Evolutionary conservation across 2,797 vertebrate species (phyloP).

Genomic region (Apogon hyalosoma): DNA sequence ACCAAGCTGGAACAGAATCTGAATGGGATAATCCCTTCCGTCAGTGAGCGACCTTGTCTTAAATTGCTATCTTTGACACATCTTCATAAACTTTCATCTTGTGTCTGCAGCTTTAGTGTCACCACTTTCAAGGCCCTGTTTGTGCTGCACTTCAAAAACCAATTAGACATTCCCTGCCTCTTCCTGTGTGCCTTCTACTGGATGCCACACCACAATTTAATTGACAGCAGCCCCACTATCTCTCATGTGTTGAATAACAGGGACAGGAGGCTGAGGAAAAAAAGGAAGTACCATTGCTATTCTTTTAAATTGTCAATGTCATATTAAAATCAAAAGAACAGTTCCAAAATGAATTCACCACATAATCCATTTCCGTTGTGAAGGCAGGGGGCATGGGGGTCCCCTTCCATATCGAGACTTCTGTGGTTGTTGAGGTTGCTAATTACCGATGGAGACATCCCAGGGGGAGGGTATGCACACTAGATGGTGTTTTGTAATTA

Average conservation of each 20-base stretch:
- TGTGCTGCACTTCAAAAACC: constrained; percentile 57
- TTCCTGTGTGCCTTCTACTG: constrained; percentile 19
- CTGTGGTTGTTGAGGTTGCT: constrained; percentile 60
- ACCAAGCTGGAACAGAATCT: constrained; percentile 24
- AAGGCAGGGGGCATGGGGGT: constrained; percentile 36
- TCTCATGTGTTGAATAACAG: constrained; percentile 44
- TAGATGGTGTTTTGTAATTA: constrained; percentile 73
- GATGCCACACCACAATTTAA: constrained; percentile 51
- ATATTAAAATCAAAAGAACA: constrained; percentile 52
- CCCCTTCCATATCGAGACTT: constrained; percentile 46
- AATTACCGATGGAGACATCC: constrained; percentile 71
- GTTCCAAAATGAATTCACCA: constrained; percentile 47
- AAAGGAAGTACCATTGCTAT: constrained; percentile 22
- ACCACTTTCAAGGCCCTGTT: constrained; percentile 48
- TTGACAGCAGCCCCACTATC: constrained; percentile 55
- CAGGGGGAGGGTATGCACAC: constrained; percentile 17
- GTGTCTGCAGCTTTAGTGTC: constrained; percentile 20
- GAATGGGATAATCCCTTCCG: constrained; percentile 27
- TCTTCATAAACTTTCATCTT: constrained; percentile 56
- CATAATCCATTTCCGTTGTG: constrained; percentile 35
- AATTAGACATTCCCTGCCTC: constrained; percentile 65
- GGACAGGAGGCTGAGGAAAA: constrained; percentile 42
- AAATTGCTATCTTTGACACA: constrained; percentile 24
- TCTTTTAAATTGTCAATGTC: constrained; percentile 66
- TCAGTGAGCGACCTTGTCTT: constrained; percentile 34